Evolutionary conservation across 2,888 invertebrate genomes (phyloP).

Genomic region (Eledone cirrhosa): DNA sequence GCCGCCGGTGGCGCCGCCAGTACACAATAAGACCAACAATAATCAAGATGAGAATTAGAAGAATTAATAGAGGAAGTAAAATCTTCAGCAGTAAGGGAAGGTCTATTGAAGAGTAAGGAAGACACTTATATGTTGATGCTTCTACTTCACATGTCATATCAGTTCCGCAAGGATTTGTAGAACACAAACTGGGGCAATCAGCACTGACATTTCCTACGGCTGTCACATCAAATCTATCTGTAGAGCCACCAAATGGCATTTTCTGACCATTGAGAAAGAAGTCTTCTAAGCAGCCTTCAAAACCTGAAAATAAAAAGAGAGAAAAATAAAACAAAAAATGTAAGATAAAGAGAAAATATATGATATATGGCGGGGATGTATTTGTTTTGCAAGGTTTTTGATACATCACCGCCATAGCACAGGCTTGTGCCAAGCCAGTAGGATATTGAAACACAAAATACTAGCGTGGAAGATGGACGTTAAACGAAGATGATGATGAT

Average conservation of each 20-base stretch:
- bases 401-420: too few relatives aligned
- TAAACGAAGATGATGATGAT: too few relatives aligned
- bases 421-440: too few relatives aligned
- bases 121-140: constrained; percentile 46
- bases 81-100: constrained; percentile 89
- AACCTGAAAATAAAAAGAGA: constrained; percentile 69
- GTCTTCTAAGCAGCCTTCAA: constrained; percentile 89
- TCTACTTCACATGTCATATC: constrained; percentile 43
- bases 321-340: too few relatives aligned
- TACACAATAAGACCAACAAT: constrained; percentile 76
- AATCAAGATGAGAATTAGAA: constrained; percentile 76
- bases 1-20: constrained; percentile 84
- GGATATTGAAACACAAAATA: too few relatives aligned
- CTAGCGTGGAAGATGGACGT: too few relatives aligned
- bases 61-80: constrained; percentile 90
- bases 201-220: constrained; percentile 44
- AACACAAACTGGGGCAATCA: constrained; percentile 49
- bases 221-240: constrained; percentile 67
- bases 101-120: constrained; percentile 73
- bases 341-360: too few relatives aligned
- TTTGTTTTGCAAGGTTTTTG: too few relatives aligned
- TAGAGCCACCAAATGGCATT: constrained; percentile 88
- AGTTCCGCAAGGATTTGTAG: constrained; percentile 43
- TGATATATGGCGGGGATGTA: too few relatives aligned
- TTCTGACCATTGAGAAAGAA: constrained; percentile 88